Conservation (phyloP, 2,113 vertebrate genomes). For the Candoia aspera region DNA sequence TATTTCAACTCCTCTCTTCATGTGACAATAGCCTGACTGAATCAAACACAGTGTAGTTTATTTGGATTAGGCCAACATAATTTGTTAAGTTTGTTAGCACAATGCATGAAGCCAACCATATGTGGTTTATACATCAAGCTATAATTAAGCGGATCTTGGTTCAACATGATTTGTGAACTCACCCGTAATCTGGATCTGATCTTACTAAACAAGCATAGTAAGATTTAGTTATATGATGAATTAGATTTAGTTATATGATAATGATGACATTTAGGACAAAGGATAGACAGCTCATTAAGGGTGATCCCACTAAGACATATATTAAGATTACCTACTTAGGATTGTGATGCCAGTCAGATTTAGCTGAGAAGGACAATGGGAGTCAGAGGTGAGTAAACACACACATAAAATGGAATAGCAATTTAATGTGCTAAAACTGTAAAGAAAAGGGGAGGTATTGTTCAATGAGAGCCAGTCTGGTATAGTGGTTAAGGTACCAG, state of each 20-base stretch:
- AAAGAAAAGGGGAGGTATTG: no score
- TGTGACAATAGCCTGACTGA: not conserved
- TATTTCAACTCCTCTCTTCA: not conserved
- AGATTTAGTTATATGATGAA: not conserved
- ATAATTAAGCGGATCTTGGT: not conserved
- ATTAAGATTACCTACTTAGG: no score
- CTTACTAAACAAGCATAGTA: not conserved
- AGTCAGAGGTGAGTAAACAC: no score
- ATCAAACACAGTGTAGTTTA: not conserved
- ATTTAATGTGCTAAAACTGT: no score
- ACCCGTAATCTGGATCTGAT: not conserved
- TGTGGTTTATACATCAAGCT: not conserved
- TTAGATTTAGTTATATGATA: not conserved
- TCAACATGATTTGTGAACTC: not conserved
- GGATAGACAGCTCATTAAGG: not conserved
- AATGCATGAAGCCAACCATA: not conserved
- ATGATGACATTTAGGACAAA: not conserved
- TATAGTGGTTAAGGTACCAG: not conserved
- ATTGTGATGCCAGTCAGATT: no score
- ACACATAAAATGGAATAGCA: no score
- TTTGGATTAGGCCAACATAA: not conserved
- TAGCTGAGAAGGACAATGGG: no score
- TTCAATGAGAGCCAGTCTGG: not conserved
- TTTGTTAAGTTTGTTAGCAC: not conserved
- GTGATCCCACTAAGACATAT: not conserved